Evolutionary conservation across 2,888 invertebrate species (phyloP).

Genomic region (Drosophila merina): DNA sequence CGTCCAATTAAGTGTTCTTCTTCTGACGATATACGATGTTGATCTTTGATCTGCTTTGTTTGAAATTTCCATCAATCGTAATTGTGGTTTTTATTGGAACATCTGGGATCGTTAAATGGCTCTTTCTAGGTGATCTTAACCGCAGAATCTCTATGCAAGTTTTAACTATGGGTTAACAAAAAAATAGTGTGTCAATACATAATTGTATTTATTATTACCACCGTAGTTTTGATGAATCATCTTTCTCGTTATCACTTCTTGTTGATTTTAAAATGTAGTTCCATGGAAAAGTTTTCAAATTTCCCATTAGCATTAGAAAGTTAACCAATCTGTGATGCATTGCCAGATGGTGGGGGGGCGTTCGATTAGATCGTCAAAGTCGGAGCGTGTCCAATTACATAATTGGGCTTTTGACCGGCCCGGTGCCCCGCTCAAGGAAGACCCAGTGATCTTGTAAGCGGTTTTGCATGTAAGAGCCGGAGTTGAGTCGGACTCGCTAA

Average conservation of each 20-base stretch:
- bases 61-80: constrained; percentile 1
- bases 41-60: constrained; percentile 24
- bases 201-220: constrained; percentile 31
- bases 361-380: constrained; percentile 9
- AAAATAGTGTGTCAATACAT: constrained; percentile 1
- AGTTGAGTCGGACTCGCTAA: constrained; percentile 52
- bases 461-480: constrained; percentile 58
- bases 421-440: not conserved
- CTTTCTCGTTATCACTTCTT: constrained; percentile 46
- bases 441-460: constrained; percentile 35
- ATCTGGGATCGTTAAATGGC: not conserved
- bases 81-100: constrained; percentile 26
- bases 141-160: not conserved
- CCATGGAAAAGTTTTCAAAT: constrained; percentile 62
- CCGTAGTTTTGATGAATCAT: constrained; percentile 46
- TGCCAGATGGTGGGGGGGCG: constrained; percentile 31
- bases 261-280: constrained; percentile 51
- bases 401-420: constrained; percentile 47
- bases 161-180: not conserved
- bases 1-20: constrained; percentile 55
- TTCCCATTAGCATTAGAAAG: constrained; percentile 69
- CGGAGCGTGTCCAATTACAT: constrained; percentile 50
- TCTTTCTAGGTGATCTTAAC: not conserved
- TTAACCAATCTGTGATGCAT: constrained; percentile 39
- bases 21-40: not conserved